Percentiles rank a stretch among this genome's conserved stretches.
Conservation (phyloP, 2,113 vertebrate species). For the Hydrolagus affinis region DNA sequence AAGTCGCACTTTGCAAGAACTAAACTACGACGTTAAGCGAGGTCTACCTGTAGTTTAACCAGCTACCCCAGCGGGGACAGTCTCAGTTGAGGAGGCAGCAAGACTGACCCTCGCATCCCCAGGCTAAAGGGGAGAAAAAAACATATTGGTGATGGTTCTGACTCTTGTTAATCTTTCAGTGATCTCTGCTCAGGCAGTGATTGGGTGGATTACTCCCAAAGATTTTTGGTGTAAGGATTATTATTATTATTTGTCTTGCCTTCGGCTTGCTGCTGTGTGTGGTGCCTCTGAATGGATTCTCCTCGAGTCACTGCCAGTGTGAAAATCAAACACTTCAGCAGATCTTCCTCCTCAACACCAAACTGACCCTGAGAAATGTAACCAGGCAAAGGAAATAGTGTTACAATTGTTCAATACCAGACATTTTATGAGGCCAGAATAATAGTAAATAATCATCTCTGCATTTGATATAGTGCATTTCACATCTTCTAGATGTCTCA, state of each 20-base stretch:
- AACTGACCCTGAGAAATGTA: constrained; percentile 54
- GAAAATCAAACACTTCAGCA: constrained; percentile 57
- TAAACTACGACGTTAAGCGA: too few relatives aligned
- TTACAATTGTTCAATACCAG: background rate
- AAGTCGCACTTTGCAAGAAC: too few relatives aligned
- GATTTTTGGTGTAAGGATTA: too few relatives aligned
- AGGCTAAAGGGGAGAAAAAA: too few relatives aligned
- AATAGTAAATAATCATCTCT: background rate
- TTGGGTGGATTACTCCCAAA: too few relatives aligned
- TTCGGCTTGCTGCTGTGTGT: constrained; percentile 64
- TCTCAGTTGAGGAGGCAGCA: too few relatives aligned
- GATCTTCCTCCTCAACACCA: constrained; percentile 58
- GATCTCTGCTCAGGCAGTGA: too few relatives aligned
- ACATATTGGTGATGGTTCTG: too few relatives aligned
- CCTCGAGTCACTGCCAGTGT: constrained; percentile 54
- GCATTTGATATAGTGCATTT: background rate
- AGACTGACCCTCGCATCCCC: too few relatives aligned
- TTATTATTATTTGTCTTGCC: constrained; percentile 40
- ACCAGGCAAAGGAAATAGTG: constrained; percentile 10
- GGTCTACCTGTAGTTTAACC: too few relatives aligned
- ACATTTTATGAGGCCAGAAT: background rate
- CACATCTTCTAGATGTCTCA: background rate
- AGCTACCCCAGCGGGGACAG: too few relatives aligned
- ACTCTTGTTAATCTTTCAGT: too few relatives aligned
- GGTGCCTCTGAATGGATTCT: constrained; percentile 56